Base-by-base conservation (phyloP, 2,888 invertebrate genomes). In the Anoncus sp. region DNA sequence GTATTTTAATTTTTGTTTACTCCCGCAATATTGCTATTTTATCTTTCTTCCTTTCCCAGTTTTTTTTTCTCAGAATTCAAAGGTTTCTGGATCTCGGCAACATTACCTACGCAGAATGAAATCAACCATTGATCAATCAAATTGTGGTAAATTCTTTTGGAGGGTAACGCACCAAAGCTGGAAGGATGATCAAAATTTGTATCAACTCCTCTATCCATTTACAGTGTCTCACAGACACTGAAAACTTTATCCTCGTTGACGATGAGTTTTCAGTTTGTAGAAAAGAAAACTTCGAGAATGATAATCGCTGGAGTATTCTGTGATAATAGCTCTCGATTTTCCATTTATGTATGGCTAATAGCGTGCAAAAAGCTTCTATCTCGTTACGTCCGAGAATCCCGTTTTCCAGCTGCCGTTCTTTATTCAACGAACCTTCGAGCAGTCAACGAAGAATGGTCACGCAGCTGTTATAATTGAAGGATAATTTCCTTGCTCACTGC, bases 341-440 rank as follows among this genome's bases (percentile, higher is more conserved):
- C 38, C 57, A 31, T 57, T 66, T 69, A 59, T 40, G 55, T n/a
- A n/a, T 49, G 53, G 49, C 18, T 40, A 57, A 47, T 35, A 18
- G 40, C 40, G 20, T 40, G 47, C 27, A 31, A 18, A 55, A 5
- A 35, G 3, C 24, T 6, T 69, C 45, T 57, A 14, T 47, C 20
- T 59, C 57, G 60, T 67, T 40, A 57, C 55, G 47, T 72, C 31
- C 47, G 66, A 53, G 60, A 66, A 66, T 63, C 63, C 66, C 71
- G 66, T 66, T 71, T 65, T 20, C 63, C 40, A 22, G 43, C 47
- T 57, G 45, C 53, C 47, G 53, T 69, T 73, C 63, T 69, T 73
- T 63, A 77, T 69, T 72, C 76, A 77, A 67, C 62, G 66, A 71
- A 51, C 60, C 71, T 67, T 63, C 73, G 43, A 31, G 53, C 38